These are phyloP conservation scores for Rhinopomastus cyanomelas DNA, from an alignment of 2,113 vertebrate species.

Conservation along the genomic window DNA sequence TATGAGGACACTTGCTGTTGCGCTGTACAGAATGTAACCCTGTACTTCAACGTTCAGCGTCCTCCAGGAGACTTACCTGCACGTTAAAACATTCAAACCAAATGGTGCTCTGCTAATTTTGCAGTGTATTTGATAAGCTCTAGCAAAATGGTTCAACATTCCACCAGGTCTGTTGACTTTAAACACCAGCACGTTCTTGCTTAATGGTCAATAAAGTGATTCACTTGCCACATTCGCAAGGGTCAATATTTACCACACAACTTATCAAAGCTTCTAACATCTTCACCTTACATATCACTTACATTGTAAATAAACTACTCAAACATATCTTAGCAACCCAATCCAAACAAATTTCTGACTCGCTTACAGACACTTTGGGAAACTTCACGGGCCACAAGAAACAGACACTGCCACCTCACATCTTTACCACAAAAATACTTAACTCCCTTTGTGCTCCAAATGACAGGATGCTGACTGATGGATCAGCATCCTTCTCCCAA, in stretches of 20 bases:
- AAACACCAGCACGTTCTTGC: background rate
- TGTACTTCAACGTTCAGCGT: background rate
- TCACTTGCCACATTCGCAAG: background rate
- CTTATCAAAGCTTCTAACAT: background rate
- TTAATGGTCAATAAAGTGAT: background rate
- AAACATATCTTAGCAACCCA: background rate
- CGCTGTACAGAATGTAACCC: background rate
- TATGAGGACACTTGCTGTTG: background rate
- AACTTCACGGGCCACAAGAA: background rate
- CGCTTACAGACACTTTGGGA: background rate
- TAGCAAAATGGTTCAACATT: background rate
- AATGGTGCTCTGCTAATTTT: background rate
- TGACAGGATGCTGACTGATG: rapidly evolving
- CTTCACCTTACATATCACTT: background rate
- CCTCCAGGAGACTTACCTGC: background rate
- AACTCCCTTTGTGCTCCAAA: background rate
- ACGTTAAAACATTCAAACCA: background rate
- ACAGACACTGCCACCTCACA: background rate
- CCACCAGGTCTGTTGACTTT: background rate
- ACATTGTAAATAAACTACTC: background rate
- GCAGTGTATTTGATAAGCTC: background rate
- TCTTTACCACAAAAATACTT: background rate
- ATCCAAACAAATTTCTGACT: background rate
- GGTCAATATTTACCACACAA: background rate
- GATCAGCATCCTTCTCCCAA: background rate